phyloP scores from a whole-genome alignment of 2,797 vertebrate species.

The Xenops minutus region DNA sequence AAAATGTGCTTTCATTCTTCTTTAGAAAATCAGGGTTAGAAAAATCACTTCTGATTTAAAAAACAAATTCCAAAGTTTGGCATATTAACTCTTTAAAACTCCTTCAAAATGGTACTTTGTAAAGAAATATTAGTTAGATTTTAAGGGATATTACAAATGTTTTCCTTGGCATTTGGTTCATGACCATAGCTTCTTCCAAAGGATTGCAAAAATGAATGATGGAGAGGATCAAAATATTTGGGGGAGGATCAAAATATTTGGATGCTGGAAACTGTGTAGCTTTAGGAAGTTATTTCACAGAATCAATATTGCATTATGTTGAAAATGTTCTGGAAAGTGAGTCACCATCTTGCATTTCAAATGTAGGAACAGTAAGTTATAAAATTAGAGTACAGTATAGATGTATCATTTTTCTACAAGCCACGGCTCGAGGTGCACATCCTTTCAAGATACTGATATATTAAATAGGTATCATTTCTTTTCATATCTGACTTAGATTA shows the following conservation, averaged over 20 bases:
- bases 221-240: neutral
- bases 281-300: neutral
- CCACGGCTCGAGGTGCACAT: neutral
- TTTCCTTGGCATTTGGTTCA: neutral
- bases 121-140: neutral
- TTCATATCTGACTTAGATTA: neutral
- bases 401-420: neutral
- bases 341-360: neutral
- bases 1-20: neutral
- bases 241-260: neutral
- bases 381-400: neutral
- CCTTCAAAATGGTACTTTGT: neutral
- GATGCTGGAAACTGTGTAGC: neutral
- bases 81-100: neutral
- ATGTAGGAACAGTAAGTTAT: neutral
- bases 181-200: neutral
- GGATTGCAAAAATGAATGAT: neutral
- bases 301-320: neutral
- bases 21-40: neutral
- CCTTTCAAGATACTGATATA: neutral
- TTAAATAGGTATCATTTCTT: neutral
- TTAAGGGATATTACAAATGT: neutral
- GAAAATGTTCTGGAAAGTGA: neutral
- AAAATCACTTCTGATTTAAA: neutral
- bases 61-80: neutral